Percentiles rank a stretch among this genome's conserved stretches.
These are phyloP conservation scores for Macrophya alboannulata DNA, from an alignment of 2,888 invertebrate genomes.

Conservation along the genomic window DNA sequence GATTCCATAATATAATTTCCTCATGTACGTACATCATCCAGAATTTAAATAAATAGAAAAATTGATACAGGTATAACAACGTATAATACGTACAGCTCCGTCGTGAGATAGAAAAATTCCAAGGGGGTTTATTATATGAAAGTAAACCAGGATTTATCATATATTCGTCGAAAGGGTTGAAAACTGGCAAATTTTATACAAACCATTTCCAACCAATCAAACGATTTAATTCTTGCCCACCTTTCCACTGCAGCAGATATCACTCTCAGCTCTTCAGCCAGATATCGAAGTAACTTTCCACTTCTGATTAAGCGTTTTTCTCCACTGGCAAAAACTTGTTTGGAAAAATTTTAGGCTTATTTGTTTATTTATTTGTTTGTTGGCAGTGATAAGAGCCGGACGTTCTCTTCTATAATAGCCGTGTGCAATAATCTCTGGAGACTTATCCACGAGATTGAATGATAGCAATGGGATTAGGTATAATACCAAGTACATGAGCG, in stretches of 20 bases:
- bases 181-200: slow-evolving; percentile 5
- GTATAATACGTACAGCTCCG: background rate
- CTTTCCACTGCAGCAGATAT: background rate
- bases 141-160: slow-evolving; percentile 25
- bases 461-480: background rate
- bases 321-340: background rate
- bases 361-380: background rate
- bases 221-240: background rate
- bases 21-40: background rate
- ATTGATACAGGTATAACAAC: too few relatives aligned
- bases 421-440: background rate
- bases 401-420: background rate
- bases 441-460: background rate
- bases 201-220: background rate
- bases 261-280: background rate
- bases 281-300: background rate
- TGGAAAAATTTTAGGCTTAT: background rate
- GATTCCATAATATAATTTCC: background rate
- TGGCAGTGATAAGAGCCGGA: background rate
- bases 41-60: slow-evolving; percentile 8
- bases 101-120: background rate
- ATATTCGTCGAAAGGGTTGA: slow-evolving; percentile 8
- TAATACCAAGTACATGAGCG: background rate
- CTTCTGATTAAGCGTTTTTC: background rate
- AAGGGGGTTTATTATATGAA: slow-evolving; percentile 10